These are phyloP conservation scores for Tetramorium parvispinum DNA, from an alignment of 1,140 invertebrate species.

Conservation along the genomic window DNA sequence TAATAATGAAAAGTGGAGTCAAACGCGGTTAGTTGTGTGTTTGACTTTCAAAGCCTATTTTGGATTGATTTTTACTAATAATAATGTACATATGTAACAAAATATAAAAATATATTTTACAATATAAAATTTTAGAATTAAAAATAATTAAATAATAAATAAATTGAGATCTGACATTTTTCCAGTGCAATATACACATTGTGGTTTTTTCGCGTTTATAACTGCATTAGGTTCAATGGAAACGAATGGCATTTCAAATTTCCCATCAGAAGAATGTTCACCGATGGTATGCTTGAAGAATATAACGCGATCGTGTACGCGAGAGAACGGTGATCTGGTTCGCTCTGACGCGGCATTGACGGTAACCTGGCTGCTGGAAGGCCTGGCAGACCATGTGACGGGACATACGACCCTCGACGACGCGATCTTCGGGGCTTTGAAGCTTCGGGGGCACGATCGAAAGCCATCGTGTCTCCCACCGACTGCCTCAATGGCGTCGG, in stretches of 20 bases:
- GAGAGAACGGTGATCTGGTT: constrained; percentile 30
- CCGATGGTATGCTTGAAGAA: neutral
- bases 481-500: constrained; percentile 58
- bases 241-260: constrained; percentile 1
- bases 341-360: constrained; percentile 22
- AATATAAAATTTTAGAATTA: neutral
- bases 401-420: constrained; percentile 49
- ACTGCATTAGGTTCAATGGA: neutral
- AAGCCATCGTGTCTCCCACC: constrained; percentile 56
- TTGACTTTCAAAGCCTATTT: no score
- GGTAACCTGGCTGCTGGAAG: constrained; percentile 41
- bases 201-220: neutral
- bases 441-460: constrained; percentile 45
- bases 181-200: neutral
- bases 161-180: neutral
- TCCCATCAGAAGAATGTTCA: neutral
- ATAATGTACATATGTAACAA: neutral
- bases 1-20: no score
- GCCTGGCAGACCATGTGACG: constrained; percentile 30
- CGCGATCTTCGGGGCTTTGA: constrained; percentile 64
- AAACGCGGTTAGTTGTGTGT: no score
- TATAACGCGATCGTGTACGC: constrained; percentile 10
- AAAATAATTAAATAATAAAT: neutral
- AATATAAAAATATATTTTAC: neutral
- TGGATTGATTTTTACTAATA: no score